Evolutionary conservation across 2,797 vertebrate species (phyloP).

Genomic region (Philypnodon macrostomus): DNA sequence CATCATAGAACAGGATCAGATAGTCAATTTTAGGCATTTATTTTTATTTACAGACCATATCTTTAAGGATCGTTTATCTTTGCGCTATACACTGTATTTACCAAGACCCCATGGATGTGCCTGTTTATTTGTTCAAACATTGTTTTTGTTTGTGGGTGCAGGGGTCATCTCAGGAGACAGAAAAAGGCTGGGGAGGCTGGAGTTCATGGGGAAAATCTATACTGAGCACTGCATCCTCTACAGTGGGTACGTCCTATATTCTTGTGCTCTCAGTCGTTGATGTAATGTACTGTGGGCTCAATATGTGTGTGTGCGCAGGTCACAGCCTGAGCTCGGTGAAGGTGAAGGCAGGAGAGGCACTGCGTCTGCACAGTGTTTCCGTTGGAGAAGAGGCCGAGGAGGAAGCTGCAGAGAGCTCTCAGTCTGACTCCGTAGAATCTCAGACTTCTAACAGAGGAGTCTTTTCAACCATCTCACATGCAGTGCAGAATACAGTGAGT

Average conservation of each 20-base stretch:
- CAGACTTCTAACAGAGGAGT: constrained; percentile 79
- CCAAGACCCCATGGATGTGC: too few species aligned
- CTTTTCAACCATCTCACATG: constrained; percentile 88
- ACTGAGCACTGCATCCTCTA: constrained; percentile 89
- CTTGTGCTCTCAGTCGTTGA: background rate
- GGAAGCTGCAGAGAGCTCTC: constrained; percentile 34
- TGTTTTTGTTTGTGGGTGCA: constrained; percentile 23
- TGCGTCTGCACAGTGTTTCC: constrained; percentile 63
- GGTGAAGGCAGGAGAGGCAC: constrained; percentile 77
- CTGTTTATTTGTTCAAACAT: constrained; percentile 2
- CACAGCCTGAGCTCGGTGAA: constrained; percentile 90
- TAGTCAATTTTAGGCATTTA: too few species aligned
- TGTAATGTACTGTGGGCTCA: constrained; percentile 6
- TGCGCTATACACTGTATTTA: too few species aligned
- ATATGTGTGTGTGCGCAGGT: constrained; percentile 73
- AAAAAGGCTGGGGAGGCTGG: constrained; percentile 87
- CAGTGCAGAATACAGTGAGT: constrained; percentile 78
- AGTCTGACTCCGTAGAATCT: constrained; percentile 28
- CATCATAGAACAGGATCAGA: too few species aligned
- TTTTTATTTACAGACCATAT: too few species aligned
- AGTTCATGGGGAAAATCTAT: constrained; percentile 94
- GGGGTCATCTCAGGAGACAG: constrained; percentile 55
- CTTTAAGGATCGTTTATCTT: too few species aligned
- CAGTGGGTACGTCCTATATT: constrained; percentile 82
- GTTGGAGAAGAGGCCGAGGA: constrained; percentile 59